phyloP scores from a whole-genome alignment of 2,888 invertebrate genomes.

The Nomada goodeniana region DNA sequence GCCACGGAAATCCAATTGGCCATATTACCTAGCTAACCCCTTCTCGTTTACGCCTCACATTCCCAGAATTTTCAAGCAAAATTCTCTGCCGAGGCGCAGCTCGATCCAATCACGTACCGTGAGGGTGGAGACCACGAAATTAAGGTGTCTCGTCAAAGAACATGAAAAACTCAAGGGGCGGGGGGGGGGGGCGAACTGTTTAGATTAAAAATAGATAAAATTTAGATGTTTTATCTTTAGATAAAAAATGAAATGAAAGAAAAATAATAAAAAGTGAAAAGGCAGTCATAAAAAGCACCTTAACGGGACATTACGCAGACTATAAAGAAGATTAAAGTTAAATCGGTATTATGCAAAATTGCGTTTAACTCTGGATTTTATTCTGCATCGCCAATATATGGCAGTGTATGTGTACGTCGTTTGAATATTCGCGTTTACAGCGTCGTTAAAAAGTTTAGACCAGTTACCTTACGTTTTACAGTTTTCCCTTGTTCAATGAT shows the following conservation, averaged over 20 bases:
- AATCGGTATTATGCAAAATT: conserved; percentile 80
- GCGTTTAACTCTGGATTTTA: conserved; percentile 63
- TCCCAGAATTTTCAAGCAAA: neutral
- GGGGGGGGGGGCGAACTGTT: neutral
- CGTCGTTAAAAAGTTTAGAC: neutral
- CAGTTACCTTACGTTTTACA: too few species aligned
- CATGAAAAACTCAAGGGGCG: neutral
- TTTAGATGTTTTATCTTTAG: too few species aligned
- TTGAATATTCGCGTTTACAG: neutral
- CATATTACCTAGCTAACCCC: neutral
- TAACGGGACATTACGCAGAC: conserved; percentile 78
- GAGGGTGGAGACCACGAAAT: neutral
- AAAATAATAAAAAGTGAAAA: conserved; percentile 2
- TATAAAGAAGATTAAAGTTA: conserved; percentile 81
- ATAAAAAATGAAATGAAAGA: neutral
- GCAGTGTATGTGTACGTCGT: conserved; percentile 16
- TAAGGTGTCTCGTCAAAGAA: conserved; percentile 4
- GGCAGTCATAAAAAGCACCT: conserved; percentile 71
- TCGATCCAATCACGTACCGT: neutral
- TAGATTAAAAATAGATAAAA: too few species aligned
- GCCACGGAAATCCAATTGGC: conserved; percentile 2
- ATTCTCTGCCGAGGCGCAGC: neutral
- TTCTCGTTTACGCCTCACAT: conserved; percentile 12
- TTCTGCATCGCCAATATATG: conserved; percentile 42
- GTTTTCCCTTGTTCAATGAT: too few species aligned